phyloP scores from a whole-genome alignment of 2,113 vertebrate species.

The Phalacrocorax carbo region DNA sequence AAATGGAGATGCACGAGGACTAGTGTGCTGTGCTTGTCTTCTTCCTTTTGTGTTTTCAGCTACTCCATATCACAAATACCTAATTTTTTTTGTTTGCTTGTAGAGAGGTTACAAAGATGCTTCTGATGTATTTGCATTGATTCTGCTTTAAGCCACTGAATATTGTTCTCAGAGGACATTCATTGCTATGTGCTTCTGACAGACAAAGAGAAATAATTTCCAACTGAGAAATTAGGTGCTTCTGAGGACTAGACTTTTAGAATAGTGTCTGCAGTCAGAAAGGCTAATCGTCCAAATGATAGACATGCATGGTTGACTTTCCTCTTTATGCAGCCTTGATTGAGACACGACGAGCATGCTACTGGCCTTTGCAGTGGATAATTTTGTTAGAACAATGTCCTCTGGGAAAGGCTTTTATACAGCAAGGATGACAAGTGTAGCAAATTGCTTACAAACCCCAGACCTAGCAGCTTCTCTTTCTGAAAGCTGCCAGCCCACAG shows the following conservation, averaged over 20 bases:
- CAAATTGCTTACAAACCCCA: slow-evolving; percentile 51
- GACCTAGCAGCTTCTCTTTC: slow-evolving; percentile 7
- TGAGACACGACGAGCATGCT: slow-evolving; percentile 50
- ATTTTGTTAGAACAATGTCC: slow-evolving; percentile 65
- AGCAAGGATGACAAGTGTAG: slow-evolving; percentile 57
- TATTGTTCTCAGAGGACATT: neutral
- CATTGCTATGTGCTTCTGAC: slow-evolving; percentile 18
- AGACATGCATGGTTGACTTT: slow-evolving; percentile 55
- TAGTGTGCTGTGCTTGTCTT: neutral
- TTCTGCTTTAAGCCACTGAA: slow-evolving; percentile 4
- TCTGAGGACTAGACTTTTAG: slow-evolving; percentile 33
- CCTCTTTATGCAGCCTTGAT: slow-evolving; percentile 52
- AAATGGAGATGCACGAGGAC: neutral
- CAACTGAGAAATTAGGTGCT: slow-evolving; percentile 49
- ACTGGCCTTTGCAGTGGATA: slow-evolving; percentile 53
- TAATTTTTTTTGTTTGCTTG: neutral
- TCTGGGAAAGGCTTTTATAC: slow-evolving; percentile 60
- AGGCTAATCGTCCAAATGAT: slow-evolving; percentile 58
- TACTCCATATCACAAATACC: neutral
- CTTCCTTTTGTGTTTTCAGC: neutral
- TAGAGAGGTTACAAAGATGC: neutral
- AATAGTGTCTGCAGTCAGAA: slow-evolving; percentile 34
- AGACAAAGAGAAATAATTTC: slow-evolving; percentile 53
- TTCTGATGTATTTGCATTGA: neutral
- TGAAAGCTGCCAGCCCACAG: neutral